Conservation (phyloP, 1,140 invertebrate species). For the Drosophila nebulosa region DNA sequence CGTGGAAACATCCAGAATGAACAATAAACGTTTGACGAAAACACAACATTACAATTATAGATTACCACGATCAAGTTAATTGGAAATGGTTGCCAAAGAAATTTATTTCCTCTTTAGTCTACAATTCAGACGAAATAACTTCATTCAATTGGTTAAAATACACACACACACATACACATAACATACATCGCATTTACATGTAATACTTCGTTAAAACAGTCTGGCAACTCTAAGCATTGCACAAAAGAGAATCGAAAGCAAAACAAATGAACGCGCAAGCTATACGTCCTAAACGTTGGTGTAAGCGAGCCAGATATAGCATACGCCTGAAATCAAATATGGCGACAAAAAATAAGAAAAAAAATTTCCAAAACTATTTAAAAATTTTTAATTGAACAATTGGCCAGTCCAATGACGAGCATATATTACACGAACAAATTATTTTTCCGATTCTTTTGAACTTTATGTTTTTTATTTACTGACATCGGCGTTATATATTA, state of each 20-base stretch:
- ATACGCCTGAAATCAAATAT: constrained; percentile 61
- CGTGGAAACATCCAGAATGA: constrained; percentile 33
- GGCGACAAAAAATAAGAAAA: constrained; percentile 59
- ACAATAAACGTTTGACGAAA: constrained; percentile 59
- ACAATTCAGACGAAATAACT: constrained; percentile 15
- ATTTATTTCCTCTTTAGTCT: background rate
- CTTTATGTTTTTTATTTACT: background rate
- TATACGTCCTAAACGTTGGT: constrained; percentile 23
- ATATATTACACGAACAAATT: background rate
- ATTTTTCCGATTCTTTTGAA: background rate
- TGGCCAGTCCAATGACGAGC: background rate
- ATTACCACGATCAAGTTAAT: constrained; percentile 20
- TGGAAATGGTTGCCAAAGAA: background rate
- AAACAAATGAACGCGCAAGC: constrained; percentile 64
- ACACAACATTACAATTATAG: constrained; percentile 6
- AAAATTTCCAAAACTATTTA: constrained; percentile 20
- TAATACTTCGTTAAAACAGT: background rate
- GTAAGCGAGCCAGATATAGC: constrained; percentile 44
- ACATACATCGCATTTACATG: background rate
- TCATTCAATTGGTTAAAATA: constrained; percentile 4
- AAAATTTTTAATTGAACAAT: constrained; percentile 13
- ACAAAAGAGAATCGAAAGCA: constrained; percentile 72
- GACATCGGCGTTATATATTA: background rate
- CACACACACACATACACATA: background rate
- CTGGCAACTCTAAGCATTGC: constrained; percentile 25